phyloP scores from a whole-genome alignment of 2,797 vertebrate species.

The Discoglossus pictus region DNA sequence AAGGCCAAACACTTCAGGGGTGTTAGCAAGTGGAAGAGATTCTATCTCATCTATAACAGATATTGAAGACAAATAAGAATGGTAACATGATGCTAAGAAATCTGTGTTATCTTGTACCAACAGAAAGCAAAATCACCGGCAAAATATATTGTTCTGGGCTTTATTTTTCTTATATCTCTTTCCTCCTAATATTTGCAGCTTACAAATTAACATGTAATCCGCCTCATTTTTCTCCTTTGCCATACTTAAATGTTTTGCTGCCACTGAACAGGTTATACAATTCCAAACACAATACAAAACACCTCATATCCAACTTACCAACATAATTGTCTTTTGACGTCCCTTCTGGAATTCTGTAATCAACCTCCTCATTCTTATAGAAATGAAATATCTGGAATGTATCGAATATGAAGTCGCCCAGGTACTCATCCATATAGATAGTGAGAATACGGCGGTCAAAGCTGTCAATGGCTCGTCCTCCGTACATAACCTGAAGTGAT shows the following conservation, averaged over 20 bases:
- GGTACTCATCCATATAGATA: conserved; percentile 92
- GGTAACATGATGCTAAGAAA: background rate
- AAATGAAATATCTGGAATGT: conserved; percentile 88
- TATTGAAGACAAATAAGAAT: background rate
- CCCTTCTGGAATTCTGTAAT: conserved; percentile 83
- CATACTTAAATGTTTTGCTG: no score
- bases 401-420: conserved; percentile 94
- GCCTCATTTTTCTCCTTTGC: no score
- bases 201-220: no score
- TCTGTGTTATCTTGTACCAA: no score
- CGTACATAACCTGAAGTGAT: conserved; percentile 89
- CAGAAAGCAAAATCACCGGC: no score
- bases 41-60: conserved; percentile 79
- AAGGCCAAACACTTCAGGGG: conserved; percentile 87
- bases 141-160: no score
- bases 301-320: conserved; percentile 74
- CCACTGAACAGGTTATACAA: no score
- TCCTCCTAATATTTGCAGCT: no score
- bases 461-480: conserved; percentile 89
- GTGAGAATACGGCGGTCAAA: conserved; percentile 92
- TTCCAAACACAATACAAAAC: no score
- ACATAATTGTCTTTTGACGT: conserved; percentile 78
- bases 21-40: conserved; percentile 83
- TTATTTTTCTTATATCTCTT: no score
- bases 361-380: conserved; percentile 78